Conservation (phyloP, 2,797 vertebrate genomes). For the Rhinatrema bivittatum region DNA sequence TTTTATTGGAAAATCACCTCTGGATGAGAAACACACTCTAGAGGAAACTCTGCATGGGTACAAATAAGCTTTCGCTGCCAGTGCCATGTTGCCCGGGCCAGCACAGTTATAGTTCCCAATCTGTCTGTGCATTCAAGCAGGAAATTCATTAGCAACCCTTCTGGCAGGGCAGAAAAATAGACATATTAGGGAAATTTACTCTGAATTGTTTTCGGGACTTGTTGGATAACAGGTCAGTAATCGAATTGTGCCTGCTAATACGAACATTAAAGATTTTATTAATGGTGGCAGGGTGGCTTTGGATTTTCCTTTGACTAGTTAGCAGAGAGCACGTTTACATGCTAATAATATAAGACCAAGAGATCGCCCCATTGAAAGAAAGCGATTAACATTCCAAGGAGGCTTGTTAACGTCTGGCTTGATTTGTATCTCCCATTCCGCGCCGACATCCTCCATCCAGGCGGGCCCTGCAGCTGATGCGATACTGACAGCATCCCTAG, state of each 20-base stretch:
- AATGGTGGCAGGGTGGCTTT: conserved; percentile 23
- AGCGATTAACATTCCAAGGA: conserved; percentile 14
- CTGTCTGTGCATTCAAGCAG: conserved; percentile 66
- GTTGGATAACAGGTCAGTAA: conserved; percentile 45
- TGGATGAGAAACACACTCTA: conserved; percentile 47
- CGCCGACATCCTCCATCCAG: background rate
- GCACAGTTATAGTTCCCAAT: conserved; percentile 51
- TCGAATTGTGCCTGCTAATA: conserved; percentile 42
- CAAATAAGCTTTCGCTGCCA: conserved; percentile 46
- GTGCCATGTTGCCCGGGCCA: conserved; percentile 39
- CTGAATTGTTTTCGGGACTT: conserved; percentile 47
- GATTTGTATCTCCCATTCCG: conserved; percentile 14
- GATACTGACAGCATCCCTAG: too few species aligned
- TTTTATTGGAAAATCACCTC: conserved; percentile 65
- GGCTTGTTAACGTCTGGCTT: background rate
- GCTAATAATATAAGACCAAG: conserved; percentile 14
- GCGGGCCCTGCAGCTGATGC: too few species aligned
- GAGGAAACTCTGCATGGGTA: conserved; percentile 58
- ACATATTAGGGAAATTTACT: conserved; percentile 54
- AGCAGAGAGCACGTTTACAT: conserved; percentile 20
- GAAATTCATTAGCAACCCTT: conserved; percentile 65
- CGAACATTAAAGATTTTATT: conserved; percentile 45
- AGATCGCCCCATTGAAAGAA: conserved; percentile 14
- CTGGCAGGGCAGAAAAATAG: conserved; percentile 51
- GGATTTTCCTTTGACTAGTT: conserved; percentile 25